Conservation (phyloP, 2,113 vertebrate genomes). For the Erinaceus europaeus region DNA sequence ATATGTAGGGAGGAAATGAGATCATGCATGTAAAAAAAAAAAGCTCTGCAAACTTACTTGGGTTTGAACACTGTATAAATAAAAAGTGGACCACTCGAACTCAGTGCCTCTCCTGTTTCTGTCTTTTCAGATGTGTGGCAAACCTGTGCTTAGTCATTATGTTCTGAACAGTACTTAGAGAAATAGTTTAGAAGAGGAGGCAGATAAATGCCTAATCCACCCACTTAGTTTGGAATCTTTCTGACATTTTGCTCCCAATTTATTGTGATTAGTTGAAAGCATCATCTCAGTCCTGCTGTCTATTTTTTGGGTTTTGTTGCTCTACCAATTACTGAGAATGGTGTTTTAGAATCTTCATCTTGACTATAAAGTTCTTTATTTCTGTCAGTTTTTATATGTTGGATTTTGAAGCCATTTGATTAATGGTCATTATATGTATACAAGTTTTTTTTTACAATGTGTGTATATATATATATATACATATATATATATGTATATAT, state of each 20-base stretch:
- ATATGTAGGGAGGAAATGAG: neutral
- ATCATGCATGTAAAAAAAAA: neutral
- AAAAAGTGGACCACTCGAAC: slow-evolving; percentile 13
- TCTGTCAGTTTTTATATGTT: neutral
- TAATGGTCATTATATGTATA: too few species aligned
- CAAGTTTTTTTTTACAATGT: too few species aligned
- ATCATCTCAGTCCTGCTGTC: neutral
- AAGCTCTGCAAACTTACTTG: neutral
- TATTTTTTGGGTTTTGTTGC: neutral
- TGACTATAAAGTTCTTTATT: neutral
- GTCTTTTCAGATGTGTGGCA: neutral
- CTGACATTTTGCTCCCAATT: neutral
- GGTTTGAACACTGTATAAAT: neutral
- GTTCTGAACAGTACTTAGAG: neutral
- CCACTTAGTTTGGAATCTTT: neutral
- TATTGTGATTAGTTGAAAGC: neutral
- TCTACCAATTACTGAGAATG: neutral
- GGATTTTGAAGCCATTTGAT: neutral
- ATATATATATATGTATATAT: too few species aligned
- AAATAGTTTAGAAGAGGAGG: neutral
- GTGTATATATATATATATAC: too few species aligned
- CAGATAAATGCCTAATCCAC: neutral
- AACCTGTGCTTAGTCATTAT: neutral
- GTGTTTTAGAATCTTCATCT: neutral
- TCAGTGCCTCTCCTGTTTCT: neutral